These are phyloP conservation scores for Drosophila limbata DNA, from an alignment of 2,888 invertebrate genomes.

Conservation along the genomic window DNA sequence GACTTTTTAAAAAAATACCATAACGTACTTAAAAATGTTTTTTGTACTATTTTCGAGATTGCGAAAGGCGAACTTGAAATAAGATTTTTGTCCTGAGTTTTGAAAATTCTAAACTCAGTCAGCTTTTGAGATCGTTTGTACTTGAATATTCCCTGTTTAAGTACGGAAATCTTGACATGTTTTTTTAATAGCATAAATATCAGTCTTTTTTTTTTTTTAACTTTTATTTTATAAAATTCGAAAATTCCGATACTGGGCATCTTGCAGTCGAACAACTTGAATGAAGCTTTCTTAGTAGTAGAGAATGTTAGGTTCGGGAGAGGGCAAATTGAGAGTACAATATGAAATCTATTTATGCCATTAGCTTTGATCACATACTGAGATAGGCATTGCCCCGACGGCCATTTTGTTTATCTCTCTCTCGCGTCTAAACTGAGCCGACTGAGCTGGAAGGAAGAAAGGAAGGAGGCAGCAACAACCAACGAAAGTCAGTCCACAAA, in stretches of 20 bases:
- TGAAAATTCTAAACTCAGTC: too few relatives aligned
- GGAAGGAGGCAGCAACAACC: background rate
- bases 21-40: too few relatives aligned
- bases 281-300: background rate
- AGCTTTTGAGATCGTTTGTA: too few relatives aligned
- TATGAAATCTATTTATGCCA: slow-evolving; percentile 81
- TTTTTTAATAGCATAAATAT: too few relatives aligned
- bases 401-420: slow-evolving; percentile 61
- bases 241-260: background rate
- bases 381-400: slow-evolving; percentile 48
- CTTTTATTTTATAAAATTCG: too few relatives aligned
- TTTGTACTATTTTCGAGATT: too few relatives aligned
- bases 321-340: slow-evolving; percentile 40
- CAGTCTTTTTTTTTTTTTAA: too few relatives aligned
- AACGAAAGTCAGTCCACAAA: slow-evolving; percentile 10
- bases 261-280: background rate
- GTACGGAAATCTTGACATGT: too few relatives aligned
- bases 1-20: too few relatives aligned
- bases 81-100: too few relatives aligned
- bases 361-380: slow-evolving; percentile 73
- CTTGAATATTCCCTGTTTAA: too few relatives aligned
- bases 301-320: background rate
- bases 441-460: background rate
- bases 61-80: too few relatives aligned
- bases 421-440: slow-evolving; percentile 22